A percentile compares a stretch with the other conserved stretches of the same genome.
Conservation (phyloP, 2,797 vertebrate genomes). For the Phoebastria nigripes region DNA sequence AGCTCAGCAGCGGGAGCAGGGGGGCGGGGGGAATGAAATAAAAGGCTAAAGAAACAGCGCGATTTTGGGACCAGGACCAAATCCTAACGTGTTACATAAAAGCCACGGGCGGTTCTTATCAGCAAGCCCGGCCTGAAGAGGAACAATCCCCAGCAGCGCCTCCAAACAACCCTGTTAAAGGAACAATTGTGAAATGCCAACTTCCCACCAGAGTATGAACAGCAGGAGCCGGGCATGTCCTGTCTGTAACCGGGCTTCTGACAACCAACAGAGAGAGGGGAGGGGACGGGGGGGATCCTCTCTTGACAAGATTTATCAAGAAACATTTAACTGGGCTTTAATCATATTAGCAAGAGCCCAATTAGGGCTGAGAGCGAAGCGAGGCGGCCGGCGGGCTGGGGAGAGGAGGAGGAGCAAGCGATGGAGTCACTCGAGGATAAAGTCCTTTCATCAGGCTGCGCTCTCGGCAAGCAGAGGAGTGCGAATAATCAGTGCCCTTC, state of each 20-base stretch:
- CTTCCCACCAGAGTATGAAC: conserved; percentile 53
- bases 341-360: conserved; percentile 73
- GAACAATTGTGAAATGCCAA: conserved; percentile 63
- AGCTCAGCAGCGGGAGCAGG: background rate
- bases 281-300: conserved; percentile 31
- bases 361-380: conserved; percentile 68
- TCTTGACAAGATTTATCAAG: conserved; percentile 62
- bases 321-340: conserved; percentile 72
- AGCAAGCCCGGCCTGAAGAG: conserved; percentile 36
- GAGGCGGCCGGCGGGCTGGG: conserved; percentile 36
- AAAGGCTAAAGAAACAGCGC: conserved; percentile 47
- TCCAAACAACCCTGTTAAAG: conserved; percentile 58
- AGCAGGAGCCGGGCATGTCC: conserved; percentile 61
- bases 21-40: background rate
- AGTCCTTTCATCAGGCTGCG: conserved; percentile 70
- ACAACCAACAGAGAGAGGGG: conserved; percentile 39
- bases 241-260: conserved; percentile 55
- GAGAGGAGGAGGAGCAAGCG: conserved; percentile 49
- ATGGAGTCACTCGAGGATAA: conserved; percentile 74
- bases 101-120: conserved; percentile 66
- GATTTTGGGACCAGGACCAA: conserved; percentile 62
- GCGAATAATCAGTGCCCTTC: conserved; percentile 60
- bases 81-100: conserved; percentile 76
- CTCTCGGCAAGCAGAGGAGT: conserved; percentile 51
- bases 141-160: conserved; percentile 53